These are phyloP conservation scores for Melospiza georgiana DNA, from an alignment of 2,113 vertebrate species.

Conservation along the genomic window DNA sequence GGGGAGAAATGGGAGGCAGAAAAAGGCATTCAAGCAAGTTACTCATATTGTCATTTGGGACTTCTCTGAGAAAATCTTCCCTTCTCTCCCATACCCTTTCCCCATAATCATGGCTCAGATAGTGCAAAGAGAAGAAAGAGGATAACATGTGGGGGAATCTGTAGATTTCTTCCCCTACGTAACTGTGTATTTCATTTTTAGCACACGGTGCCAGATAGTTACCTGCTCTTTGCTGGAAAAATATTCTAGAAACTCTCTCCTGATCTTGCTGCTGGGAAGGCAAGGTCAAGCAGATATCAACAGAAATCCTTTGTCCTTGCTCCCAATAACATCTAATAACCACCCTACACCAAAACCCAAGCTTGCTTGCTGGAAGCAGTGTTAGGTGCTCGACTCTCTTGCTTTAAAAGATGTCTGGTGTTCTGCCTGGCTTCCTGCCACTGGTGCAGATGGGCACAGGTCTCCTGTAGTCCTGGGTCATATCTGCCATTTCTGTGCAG, in stretches of 20 bases:
- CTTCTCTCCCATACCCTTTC: background rate
- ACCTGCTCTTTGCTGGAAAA: background rate
- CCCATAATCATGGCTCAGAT: background rate
- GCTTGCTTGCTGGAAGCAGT: background rate
- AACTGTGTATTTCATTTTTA: background rate
- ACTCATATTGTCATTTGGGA: background rate
- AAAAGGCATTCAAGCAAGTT: background rate
- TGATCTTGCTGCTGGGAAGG: background rate
- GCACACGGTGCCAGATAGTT: accelerated
- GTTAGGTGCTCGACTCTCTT: background rate
- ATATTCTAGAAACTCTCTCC: background rate
- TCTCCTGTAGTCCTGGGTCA: background rate
- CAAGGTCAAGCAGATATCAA: background rate
- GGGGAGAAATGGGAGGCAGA: background rate
- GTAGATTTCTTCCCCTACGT: background rate
- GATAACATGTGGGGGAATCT: background rate
- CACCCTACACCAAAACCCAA: background rate
- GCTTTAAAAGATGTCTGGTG: background rate
- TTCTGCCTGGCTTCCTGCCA: conserved; percentile 20
- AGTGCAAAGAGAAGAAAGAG: background rate
- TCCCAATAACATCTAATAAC: background rate
- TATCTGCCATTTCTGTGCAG: conserved; percentile 1
- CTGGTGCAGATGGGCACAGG: conserved; percentile 17
- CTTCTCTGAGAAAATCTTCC: background rate
- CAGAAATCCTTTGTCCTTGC: background rate